Evolutionary conservation across 1,140 invertebrate species (phyloP).

Genomic region (Dolichoris vasculosae): DNA sequence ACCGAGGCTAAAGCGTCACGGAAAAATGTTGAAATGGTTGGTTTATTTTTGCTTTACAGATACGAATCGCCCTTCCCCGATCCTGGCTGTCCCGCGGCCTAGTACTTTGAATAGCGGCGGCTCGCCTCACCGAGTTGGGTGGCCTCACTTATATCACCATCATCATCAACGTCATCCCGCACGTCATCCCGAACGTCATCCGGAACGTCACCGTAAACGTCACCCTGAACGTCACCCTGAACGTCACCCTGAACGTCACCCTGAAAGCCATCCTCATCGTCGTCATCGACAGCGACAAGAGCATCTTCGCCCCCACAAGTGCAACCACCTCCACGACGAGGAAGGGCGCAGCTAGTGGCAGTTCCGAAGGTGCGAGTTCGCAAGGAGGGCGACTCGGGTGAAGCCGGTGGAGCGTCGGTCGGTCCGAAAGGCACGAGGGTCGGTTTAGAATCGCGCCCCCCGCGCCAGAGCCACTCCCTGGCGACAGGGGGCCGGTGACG

Average conservation of each 20-base stretch:
- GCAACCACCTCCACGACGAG: neutral
- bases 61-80: conserved; percentile 49
- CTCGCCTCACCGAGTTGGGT: conserved; percentile 22
- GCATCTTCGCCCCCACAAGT: neutral
- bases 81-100: conserved; percentile 51
- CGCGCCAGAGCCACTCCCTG: conserved; percentile 69
- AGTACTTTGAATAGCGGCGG: conserved; percentile 49
- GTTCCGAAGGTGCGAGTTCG: neutral
- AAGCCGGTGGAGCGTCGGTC: neutral
- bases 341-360: conserved; percentile 20
- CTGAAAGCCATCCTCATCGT: neutral
- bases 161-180: neutral
- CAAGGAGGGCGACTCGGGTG: neutral
- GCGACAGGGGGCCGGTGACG: conserved; percentile 70
- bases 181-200: neutral
- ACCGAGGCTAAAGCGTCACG: no score
- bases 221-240: no score
- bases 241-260: no score
- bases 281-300: neutral
- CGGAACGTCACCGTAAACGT: neutral
- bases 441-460: conserved; percentile 56
- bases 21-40: no score
- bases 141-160: conserved; percentile 10
- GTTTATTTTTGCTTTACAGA: conserved; percentile 22
- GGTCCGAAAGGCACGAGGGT: conserved; percentile 34